Evolutionary conservation across 2,797 vertebrate genomes (phyloP), one percentile per base, ranked within the genome.

Genomic region (Cryptoprocta ferox): DNA sequence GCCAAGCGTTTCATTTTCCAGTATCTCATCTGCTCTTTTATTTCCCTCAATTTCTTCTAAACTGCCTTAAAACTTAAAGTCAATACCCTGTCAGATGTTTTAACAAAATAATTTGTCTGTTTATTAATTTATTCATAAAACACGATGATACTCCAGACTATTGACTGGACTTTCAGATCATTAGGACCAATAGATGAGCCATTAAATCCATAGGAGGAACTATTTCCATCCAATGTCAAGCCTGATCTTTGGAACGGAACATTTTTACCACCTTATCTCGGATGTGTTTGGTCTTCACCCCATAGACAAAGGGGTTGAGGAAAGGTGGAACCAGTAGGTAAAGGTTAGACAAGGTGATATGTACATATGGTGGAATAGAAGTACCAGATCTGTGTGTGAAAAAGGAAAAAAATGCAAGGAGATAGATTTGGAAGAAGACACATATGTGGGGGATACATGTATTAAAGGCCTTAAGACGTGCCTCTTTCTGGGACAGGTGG

Each of bases 371-470:
- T 42, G 93, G 78, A 5, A 96, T 93, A 59, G 37, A 37, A 32
- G 84, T 71, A 24, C 48, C 86, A 76, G 75, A 94, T 6, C 95
- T 91, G 4, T 96, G 97, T 28, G 35, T 89, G 26, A 96, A 85
- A 66, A 79, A 96, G 30, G 93, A 98, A 61, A 87, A 89, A 16
- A 96, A 95, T 32, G 48, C 87, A 24, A 91, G 96, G 35, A 94
- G n/a, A 75, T 95, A 97, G 82, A 97, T 91, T 3, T 87, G 98
- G 98, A 53, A 96, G 26, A 97, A 96, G 75, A 97, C 53, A 42
- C 30, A 63, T 28, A 97, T 75, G n/a, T 97, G 95, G 3, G 94
- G 63, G 39, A 88, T 56, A 53, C 94, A 97, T 4, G 95, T 95
- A 82, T 95, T 92, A 68, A 97, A 83, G 63, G 92, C 68, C 10